These are phyloP conservation scores for Bolinopsis microptera DNA, from an alignment of 37 sponge, comb jelly and placozoan species.

Conservation along the genomic window DNA sequence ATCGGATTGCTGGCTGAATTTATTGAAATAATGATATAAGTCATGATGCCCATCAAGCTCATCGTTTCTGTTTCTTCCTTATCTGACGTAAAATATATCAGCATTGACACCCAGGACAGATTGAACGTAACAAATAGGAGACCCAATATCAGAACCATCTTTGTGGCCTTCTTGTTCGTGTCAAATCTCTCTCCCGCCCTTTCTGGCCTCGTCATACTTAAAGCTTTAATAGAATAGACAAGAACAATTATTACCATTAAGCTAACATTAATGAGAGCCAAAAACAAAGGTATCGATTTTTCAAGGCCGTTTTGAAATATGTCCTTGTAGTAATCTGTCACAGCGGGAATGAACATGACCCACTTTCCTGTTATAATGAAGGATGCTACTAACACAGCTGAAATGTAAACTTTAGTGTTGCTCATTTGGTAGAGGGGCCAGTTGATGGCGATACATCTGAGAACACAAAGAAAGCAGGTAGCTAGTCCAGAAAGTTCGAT, in stretches of 20 bases:
- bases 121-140: neutral
- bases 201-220: neutral
- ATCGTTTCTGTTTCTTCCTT: neutral
- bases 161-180: neutral
- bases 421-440: neutral
- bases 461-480: neutral
- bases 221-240: neutral
- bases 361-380: neutral
- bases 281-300: neutral
- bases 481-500: neutral
- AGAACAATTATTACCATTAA: neutral
- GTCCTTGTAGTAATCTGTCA: no score
- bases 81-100: neutral
- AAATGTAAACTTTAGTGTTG: neutral
- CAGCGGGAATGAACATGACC: neutral
- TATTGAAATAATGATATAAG: neutral
- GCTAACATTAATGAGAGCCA: neutral
- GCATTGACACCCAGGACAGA: neutral
- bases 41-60: neutral
- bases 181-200: neutral
- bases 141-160: conserved; percentile 4
- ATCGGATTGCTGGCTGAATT: conserved; percentile 25
- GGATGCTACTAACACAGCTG: no score
- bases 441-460: neutral
- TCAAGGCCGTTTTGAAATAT: neutral